Conservation (phyloP, 2,797 vertebrate genomes). For the Chrysocyon brachyurus region DNA sequence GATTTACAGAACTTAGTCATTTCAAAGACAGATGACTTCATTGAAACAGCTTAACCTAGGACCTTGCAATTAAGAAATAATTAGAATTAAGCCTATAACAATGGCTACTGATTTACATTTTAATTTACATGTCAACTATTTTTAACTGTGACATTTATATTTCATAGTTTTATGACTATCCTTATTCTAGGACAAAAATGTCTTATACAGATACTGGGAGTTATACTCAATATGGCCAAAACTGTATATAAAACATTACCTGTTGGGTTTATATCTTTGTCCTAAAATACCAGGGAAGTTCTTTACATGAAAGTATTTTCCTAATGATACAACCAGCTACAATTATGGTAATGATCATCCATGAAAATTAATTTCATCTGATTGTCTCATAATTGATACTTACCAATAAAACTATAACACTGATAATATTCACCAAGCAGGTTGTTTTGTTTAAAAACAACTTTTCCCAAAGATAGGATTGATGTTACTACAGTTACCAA, state of each 20-base stretch:
- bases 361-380: constrained; percentile 22
- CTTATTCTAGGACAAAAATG: constrained; percentile 8
- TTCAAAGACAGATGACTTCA: not conserved
- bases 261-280: not conserved
- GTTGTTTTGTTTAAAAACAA: not conserved
- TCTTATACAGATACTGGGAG: not conserved
- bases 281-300: not conserved
- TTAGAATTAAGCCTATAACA: not conserved
- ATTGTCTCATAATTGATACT: not conserved
- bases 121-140: not conserved
- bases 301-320: not conserved
- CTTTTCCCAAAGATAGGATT: not conserved
- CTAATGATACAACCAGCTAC: not conserved
- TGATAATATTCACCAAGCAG: not conserved
- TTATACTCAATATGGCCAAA: not conserved
- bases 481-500: not conserved
- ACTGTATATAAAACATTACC: not conserved
- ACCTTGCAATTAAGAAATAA: not conserved
- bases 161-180: constrained; percentile 3
- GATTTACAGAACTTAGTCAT: not conserved
- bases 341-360: not conserved
- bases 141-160: not conserved
- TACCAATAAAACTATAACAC: not conserved
- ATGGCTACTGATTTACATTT: not conserved
- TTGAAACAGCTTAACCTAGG: not conserved